phyloP scores from a whole-genome alignment of 2,113 vertebrate genomes.

The Halcyon malimbica region DNA sequence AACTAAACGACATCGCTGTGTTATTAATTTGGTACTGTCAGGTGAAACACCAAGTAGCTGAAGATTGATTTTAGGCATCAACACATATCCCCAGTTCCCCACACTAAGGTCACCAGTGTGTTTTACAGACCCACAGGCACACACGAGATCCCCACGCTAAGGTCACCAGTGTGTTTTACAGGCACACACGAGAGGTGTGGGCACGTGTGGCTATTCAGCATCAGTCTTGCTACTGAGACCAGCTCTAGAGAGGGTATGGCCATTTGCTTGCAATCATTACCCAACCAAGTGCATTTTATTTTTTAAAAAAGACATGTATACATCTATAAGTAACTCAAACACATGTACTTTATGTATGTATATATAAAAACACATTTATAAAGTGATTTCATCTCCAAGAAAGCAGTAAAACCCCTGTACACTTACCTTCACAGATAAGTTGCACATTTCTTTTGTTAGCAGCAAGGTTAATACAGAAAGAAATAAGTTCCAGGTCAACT shows the following conservation, averaged over 20 bases:
- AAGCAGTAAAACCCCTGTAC: neutral
- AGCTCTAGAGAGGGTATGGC: neutral
- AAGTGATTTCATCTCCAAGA: neutral
- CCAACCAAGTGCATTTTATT: neutral
- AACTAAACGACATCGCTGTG: neutral
- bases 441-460: conserved; percentile 95
- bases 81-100: neutral
- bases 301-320: neutral
- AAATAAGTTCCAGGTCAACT: conserved; percentile 91
- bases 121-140: neutral
- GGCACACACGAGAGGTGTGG: neutral
- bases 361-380: neutral
- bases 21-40: neutral
- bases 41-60: neutral
- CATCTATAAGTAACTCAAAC: neutral
- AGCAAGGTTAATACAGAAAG: conserved; percentile 96
- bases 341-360: neutral
- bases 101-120: neutral
- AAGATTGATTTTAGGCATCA: neutral
- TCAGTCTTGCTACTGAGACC: neutral
- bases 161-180: neutral
- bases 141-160: neutral
- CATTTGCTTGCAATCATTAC: neutral
- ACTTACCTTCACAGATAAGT: conserved; percentile 92
- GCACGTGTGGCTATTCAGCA: neutral